Evolutionary conservation across 2,113 vertebrate genomes (phyloP).

Genomic region (Corydoras sp.): DNA sequence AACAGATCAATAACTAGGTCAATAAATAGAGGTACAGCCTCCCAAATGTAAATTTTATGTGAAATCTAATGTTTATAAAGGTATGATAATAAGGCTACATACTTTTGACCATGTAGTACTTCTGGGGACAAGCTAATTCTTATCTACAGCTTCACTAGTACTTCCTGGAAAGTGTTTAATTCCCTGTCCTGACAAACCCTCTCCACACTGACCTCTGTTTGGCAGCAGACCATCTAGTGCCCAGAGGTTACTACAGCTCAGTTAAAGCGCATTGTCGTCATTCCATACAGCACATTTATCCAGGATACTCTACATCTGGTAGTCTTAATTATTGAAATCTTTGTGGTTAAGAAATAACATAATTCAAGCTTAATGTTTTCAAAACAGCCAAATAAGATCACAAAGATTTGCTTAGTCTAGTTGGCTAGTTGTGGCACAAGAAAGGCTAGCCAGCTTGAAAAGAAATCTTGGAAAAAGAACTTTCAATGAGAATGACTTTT

Average conservation of each 20-base stretch:
- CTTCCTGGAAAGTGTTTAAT: constrained; percentile 3
- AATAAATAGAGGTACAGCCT: too few relatives aligned
- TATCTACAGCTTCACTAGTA: not conserved
- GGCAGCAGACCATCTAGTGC: constrained; percentile 30
- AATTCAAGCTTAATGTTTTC: constrained; percentile 57
- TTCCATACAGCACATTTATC: constrained; percentile 35
- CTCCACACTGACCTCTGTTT: constrained; percentile 5
- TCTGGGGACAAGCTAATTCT: not conserved
- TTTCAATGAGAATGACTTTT: not conserved
- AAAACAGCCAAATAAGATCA: constrained; percentile 56
- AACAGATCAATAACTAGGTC: too few relatives aligned
- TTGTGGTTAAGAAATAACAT: constrained; percentile 44
- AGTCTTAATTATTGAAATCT: constrained; percentile 48
- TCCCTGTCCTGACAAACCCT: constrained; percentile 1
- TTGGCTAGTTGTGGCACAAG: not conserved
- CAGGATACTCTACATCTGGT: constrained; percentile 36
- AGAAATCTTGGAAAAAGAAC: not conserved
- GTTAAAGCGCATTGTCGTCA: constrained; percentile 30
- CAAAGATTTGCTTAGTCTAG: constrained; percentile 27
- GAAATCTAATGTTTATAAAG: too few relatives aligned
- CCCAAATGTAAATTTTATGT: too few relatives aligned
- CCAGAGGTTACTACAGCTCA: constrained; percentile 18
- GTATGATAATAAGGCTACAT: too few relatives aligned
- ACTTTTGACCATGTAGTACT: not conserved
- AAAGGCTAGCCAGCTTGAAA: constrained; percentile 8